Conservation (phyloP, 2,113 vertebrate species). For the Malurus alboscapulatus region DNA sequence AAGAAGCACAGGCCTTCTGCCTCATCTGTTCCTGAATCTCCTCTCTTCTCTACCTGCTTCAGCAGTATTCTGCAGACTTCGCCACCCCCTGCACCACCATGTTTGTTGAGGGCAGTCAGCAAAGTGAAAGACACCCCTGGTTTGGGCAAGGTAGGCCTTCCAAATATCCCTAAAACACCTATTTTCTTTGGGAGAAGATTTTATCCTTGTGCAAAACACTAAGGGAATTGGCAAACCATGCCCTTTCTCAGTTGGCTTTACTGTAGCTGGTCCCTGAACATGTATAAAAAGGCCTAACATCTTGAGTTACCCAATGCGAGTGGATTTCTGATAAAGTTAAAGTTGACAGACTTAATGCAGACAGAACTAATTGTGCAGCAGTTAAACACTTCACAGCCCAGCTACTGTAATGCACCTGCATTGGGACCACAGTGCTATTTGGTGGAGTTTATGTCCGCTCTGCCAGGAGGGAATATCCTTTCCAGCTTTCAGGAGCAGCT, state of each 20-base stretch:
- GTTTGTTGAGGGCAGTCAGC: constrained; percentile 90
- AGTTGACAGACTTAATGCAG: not conserved
- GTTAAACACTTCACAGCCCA: not conserved
- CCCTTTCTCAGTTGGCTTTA: not conserved
- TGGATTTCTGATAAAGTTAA: not conserved
- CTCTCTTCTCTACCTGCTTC: constrained; percentile 93
- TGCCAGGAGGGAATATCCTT: not conserved
- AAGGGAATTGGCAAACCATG: not conserved
- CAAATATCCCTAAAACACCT: not conserved
- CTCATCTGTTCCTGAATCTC: constrained; percentile 78
- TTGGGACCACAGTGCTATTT: not conserved
- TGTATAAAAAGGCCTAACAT: accelerated
- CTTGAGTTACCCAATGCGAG: not conserved
- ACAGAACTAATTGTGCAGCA: not conserved
- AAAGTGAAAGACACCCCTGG: constrained; percentile 97
- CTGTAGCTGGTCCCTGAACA: not conserved
- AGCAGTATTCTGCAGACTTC: constrained; percentile 85
- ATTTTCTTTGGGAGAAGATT: not conserved
- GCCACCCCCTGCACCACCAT: constrained; percentile 93
- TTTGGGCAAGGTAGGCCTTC: constrained; percentile 88
- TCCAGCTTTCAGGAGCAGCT: not conserved
- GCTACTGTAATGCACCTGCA: not conserved
- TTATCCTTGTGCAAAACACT: not conserved
- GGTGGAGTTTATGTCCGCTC: not conserved
- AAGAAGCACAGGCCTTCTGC: constrained; percentile 86